Evolutionary conservation across 2,797 vertebrate genomes (phyloP), one percentile per base, ranked within the genome.

Genomic region (Acomys russatus): DNA sequence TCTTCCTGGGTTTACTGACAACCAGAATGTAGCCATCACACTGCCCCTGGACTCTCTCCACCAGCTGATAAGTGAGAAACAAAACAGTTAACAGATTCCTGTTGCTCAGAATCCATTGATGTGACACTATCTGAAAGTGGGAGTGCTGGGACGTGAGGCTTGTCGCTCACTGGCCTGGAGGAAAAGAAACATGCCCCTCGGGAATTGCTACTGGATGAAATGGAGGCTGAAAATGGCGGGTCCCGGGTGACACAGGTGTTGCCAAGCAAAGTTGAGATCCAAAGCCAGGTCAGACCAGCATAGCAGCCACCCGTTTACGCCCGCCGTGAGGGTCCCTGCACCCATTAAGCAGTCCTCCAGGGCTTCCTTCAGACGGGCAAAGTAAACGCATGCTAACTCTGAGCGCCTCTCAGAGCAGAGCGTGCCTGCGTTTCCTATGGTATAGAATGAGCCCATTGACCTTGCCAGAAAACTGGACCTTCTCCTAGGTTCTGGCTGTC

Each of bases 381-480:
- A 18, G 35, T 0, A 20, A n/a, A 22, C 10, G 5, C 20, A 30
- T 17, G 23, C n/a, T 3, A 59, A 79, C n/a, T 1, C 10, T 63
- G 76, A 59, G 54, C 23, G 17, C 12, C 33, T 49, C 17, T 44
- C 44, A 44, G 44, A 44, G 44, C 44, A 44, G 44, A 44, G 44
- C 44, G 44, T 44, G 44, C 86, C 80, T 88, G 68, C 35, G 94
- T 54, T 66, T 73, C 64, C 64, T 78, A 9, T 61, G 76, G 23
- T 0, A 17, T 61, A 54, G 78, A 84, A 49, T n/a, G 56, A 93
- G 23, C 76, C 66, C 51, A 51, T 11, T 25, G 51, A 64, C 14
- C 33, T 92, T 35, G 59, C 56, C 89, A 90, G 88, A 70, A 79
- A 97, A 70, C 35, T 11, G 56, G 64, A n/a, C 10, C 51, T 28